These are phyloP conservation scores for Lasius fuliginosus DNA, from an alignment of 2,888 invertebrate genomes.

Conservation along the genomic window DNA sequence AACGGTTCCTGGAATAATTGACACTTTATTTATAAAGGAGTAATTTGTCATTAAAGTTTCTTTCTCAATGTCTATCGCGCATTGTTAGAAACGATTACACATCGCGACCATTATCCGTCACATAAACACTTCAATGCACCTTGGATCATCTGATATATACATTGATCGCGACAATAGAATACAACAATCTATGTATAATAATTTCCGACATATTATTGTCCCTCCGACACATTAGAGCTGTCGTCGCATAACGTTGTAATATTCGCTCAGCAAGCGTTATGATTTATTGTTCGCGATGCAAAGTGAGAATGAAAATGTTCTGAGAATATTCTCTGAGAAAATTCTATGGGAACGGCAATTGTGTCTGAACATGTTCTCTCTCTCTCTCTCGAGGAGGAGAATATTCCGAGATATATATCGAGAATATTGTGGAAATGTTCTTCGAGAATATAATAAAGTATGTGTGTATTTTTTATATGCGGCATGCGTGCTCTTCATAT, in stretches of 20 bases:
- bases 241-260: constrained; percentile 21
- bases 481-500: too few relatives aligned
- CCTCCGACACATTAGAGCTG: constrained; percentile 2
- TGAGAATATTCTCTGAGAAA: constrained; percentile 40
- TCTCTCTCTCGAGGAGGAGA: background rate
- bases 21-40: background rate
- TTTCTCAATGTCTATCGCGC: background rate
- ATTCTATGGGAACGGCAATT: background rate
- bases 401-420: background rate
- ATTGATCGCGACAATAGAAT: constrained; percentile 36
- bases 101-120: constrained; percentile 13
- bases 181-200: constrained; percentile 32
- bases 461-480: background rate
- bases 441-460: background rate
- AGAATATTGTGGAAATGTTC: background rate
- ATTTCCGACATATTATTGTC: constrained; percentile 15
- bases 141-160: constrained; percentile 12
- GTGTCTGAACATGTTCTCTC: background rate
- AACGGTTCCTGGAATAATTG: constrained; percentile 9
- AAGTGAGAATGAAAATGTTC: constrained; percentile 20
- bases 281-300: constrained; percentile 24
- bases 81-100: constrained; percentile 28
- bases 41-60: background rate
- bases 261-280: constrained; percentile 23
- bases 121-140: constrained; percentile 40